Base-by-base conservation (phyloP, 2,888 invertebrate species). In the Abrostola tripartita region DNA sequence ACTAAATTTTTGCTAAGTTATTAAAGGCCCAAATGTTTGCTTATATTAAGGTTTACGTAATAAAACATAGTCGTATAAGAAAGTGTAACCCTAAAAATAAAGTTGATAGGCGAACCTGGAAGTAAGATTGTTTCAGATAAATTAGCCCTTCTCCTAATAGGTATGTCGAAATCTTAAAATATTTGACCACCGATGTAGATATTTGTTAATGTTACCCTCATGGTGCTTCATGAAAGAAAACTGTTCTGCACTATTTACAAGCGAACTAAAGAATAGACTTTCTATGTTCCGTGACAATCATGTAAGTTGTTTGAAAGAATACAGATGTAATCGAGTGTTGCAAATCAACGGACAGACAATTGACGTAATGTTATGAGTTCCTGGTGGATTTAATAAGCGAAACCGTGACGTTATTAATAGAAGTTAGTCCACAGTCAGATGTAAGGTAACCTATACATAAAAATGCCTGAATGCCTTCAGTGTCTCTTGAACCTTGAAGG, bases 311-410 rank as follows among this genome's bases (percentile, higher is more conserved):
- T 67, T 52, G 54, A 53, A 76, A 75, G 76, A 71, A 54, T 71
- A 41, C 35, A 76, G 64, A 74, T 59, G 63, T 73, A 76, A 74
- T 76, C 63, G 74, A 58, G 53, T 76, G 74, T 76, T 77, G 61
- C 77, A 67, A 76, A 74, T 76, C 55, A 41, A 44, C 74, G 77
- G 74, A 57, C 74, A 40, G 24, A 73, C 35, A 37, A 47, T 42
- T 42, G 44, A 64, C 59, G 61, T 62, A 76, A 74, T 65, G 49
- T 35, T 12, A 55, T 72, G 66, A 60, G 74, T 77, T 73, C 74
- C 68, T 76, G 61, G 74, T 74, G 56, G 52, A 51, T 51, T 38
- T 73, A 64, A 74, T 76, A 60, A 76, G 73, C 47, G 73, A 72
- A 67, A 76, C 54, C 40, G 55, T 60, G 24, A 62, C 62, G 55